Evolutionary conservation across 2,888 invertebrate genomes (phyloP).

Genomic region (Xestia sexstrigata): DNA sequence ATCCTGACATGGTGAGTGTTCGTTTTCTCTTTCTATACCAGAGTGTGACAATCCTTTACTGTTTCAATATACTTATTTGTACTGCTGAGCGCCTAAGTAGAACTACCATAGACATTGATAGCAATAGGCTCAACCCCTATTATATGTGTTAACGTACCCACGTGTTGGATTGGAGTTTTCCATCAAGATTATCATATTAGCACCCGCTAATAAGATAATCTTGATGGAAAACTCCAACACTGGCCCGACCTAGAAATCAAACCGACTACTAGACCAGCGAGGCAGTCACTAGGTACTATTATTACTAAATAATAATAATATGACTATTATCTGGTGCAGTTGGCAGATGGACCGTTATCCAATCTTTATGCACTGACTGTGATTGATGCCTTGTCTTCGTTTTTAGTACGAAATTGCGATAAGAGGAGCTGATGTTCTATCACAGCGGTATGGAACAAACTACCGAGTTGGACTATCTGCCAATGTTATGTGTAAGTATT

Average conservation of each 20-base stretch:
- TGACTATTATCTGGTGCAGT: background rate
- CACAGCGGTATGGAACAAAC: conserved; percentile 75
- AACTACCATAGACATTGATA: too few species aligned
- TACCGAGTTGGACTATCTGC: conserved; percentile 83
- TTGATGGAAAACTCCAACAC: too few species aligned
- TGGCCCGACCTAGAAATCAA: too few species aligned
- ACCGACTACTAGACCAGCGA: too few species aligned
- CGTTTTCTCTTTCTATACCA: background rate
- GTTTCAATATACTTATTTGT: background rate
- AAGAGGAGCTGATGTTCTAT: conserved; percentile 76
- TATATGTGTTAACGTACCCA: too few species aligned
- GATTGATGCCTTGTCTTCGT: background rate
- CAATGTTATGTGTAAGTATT: conserved; percentile 85
- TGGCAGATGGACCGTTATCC: background rate
- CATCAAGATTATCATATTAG: too few species aligned
- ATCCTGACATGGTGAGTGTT: conserved; percentile 81
- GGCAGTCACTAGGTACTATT: too few species aligned
- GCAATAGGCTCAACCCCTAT: too few species aligned
- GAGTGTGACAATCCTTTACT: background rate
- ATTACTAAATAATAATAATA: too few species aligned
- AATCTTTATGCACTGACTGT: too few species aligned
- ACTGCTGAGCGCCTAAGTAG: background rate
- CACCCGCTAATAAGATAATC: too few species aligned
- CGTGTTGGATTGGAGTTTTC: too few species aligned
- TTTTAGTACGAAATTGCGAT: conserved; percentile 83